Percentiles rank a stretch among this genome's conserved stretches.
Evolutionary conservation across 2,888 invertebrate species (phyloP).

Genomic region (Saturnia japonica): DNA sequence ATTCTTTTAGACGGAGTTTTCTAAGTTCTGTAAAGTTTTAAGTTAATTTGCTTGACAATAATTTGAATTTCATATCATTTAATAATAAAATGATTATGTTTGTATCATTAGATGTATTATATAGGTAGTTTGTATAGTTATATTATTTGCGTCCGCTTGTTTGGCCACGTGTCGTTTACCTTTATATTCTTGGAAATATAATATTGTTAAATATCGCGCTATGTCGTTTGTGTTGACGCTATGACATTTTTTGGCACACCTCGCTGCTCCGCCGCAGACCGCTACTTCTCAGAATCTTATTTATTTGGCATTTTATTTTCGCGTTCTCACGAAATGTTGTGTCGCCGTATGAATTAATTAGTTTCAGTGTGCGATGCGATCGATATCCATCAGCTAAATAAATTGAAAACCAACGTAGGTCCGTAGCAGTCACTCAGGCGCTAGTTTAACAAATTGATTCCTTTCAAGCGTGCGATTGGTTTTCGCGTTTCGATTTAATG

Average conservation of each 20-base stretch:
- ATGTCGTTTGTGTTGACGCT: constrained; percentile 36
- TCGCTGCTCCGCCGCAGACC: constrained; percentile 24
- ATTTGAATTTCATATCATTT: background rate
- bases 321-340: constrained; percentile 10
- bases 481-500: constrained; percentile 28
- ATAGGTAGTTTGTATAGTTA: constrained; percentile 9
- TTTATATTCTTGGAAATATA: constrained; percentile 48
- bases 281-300: constrained; percentile 36
- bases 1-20: background rate
- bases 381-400: background rate
- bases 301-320: constrained; percentile 33
- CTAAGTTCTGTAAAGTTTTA: background rate
- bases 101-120: too few relatives aligned
- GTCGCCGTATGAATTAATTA: constrained; percentile 16
- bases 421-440: background rate
- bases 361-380: background rate
- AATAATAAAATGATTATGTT: too few relatives aligned
- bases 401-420: constrained; percentile 7
- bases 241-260: constrained; percentile 52
- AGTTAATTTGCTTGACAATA: background rate
- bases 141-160: background rate
- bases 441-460: constrained; percentile 20
- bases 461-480: constrained; percentile 21
- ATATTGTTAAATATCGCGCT: constrained; percentile 45
- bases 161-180: constrained; percentile 50